These are phyloP conservation scores for Galerucella pusilla DNA, from an alignment of 2,888 invertebrate genomes.

Conservation along the genomic window DNA sequence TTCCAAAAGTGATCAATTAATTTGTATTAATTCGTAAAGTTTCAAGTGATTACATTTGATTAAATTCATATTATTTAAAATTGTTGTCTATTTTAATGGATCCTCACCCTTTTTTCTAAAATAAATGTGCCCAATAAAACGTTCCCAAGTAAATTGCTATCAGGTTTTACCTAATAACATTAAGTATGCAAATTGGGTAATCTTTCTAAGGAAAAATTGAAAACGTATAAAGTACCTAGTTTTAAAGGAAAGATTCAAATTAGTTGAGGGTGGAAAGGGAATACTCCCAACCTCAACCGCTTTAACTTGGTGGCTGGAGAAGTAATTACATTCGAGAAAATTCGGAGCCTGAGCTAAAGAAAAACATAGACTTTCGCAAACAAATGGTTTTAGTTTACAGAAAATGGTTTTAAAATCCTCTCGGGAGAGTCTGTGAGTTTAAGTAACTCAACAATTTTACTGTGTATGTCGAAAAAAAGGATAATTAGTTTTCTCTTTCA, in stretches of 20 bases:
- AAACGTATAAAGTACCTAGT: constrained; percentile 47
- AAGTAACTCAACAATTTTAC: constrained; percentile 11
- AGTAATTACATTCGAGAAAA: constrained; percentile 38
- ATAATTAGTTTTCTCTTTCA: no score
- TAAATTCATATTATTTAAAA: neutral
- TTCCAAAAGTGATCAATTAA: no score
- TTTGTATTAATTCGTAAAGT: neutral
- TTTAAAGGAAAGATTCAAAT: constrained; percentile 46
- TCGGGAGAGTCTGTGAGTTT: constrained; percentile 2
- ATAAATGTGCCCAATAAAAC: constrained; percentile 6
- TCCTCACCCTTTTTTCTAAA: neutral
- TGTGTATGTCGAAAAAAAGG: neutral
- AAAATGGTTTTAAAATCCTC: constrained; percentile 11
- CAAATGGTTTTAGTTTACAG: constrained; percentile 13
- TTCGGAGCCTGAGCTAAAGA: constrained; percentile 22
- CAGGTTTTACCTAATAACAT: constrained; percentile 22
- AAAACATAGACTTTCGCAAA: constrained; percentile 25
- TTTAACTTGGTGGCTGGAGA: constrained; percentile 22
- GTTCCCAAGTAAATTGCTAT: constrained; percentile 6
- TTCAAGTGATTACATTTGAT: neutral
- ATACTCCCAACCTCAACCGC: constrained; percentile 29
- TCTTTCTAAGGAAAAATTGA: constrained; percentile 42
- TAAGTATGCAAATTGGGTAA: constrained; percentile 36
- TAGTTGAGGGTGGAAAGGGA: constrained; percentile 41
- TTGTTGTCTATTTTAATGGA: neutral